Evolutionary conservation across 2,797 vertebrate genomes (phyloP).

Genomic region (Propithecus perrieri): DNA sequence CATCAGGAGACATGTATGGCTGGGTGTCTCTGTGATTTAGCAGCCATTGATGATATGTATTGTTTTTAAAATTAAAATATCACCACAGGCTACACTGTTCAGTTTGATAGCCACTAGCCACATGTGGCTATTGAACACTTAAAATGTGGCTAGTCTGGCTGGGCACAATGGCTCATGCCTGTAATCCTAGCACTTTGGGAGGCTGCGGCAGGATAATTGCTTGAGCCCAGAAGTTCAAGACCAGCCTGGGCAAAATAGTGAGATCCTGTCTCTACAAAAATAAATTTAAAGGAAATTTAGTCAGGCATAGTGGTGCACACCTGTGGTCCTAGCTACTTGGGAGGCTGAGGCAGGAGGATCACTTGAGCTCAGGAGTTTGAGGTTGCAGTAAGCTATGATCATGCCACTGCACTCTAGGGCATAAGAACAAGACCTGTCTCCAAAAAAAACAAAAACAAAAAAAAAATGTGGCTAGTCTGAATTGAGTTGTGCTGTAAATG

Average conservation of each 20-base stretch:
- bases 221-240: not conserved
- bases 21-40: conserved; percentile 34
- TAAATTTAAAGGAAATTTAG: not conserved
- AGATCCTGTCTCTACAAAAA: not conserved
- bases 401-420: not conserved
- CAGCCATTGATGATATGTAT: not conserved
- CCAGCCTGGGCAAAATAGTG: not conserved
- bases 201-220: not conserved
- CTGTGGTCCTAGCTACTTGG: not conserved
- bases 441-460: too few species aligned
- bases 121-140: not conserved
- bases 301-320: not conserved
- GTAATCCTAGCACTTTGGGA: not conserved
- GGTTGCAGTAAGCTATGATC: not conserved
- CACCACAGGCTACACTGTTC: not conserved
- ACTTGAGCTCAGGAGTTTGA: not conserved
- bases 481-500: conserved; percentile 45
- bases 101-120: not conserved
- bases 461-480: conserved; percentile 39
- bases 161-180: not conserved
- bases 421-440: not conserved
- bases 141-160: conserved; percentile 23
- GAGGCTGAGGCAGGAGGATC: not conserved
- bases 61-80: conserved; percentile 31
- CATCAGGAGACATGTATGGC: not conserved